phyloP scores from a whole-genome alignment of 2,797 vertebrate genomes.

The Acanthurus leucopareius region DNA sequence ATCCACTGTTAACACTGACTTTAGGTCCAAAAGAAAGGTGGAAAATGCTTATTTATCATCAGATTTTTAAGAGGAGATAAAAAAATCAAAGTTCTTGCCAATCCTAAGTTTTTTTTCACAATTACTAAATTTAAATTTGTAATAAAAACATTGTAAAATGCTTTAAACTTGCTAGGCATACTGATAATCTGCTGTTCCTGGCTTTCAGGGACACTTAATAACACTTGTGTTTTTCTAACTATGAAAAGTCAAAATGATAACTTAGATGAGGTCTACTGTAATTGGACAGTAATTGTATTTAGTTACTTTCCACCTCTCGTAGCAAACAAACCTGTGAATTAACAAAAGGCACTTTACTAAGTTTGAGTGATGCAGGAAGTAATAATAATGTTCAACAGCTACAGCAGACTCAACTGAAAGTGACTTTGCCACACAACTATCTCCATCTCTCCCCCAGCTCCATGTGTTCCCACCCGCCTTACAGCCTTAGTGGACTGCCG shows the following conservation, averaged over 20 bases:
- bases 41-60: not conserved
- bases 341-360: not conserved
- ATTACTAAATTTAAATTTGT: not conserved
- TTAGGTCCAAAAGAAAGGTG: not conserved
- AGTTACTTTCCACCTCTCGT: not conserved
- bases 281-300: no score
- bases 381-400: not conserved
- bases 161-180: no score
- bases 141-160: no score
- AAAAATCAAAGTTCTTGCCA: no score
- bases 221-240: no score
- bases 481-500: constrained; percentile 66
- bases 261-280: no score
- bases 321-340: not conserved
- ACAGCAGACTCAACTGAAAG: not conserved
- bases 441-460: constrained; percentile 69
- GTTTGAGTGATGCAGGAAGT: not conserved
- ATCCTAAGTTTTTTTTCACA: not conserved
- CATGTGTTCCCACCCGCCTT: constrained; percentile 79
- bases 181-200: no score
- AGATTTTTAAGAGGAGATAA: not conserved
- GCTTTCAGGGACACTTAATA: no score
- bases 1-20: not conserved
- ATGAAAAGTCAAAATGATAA: no score
- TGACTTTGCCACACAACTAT: not conserved